Base-by-base conservation (phyloP, 2,888 invertebrate genomes). In the Bedellia somnulentella region DNA sequence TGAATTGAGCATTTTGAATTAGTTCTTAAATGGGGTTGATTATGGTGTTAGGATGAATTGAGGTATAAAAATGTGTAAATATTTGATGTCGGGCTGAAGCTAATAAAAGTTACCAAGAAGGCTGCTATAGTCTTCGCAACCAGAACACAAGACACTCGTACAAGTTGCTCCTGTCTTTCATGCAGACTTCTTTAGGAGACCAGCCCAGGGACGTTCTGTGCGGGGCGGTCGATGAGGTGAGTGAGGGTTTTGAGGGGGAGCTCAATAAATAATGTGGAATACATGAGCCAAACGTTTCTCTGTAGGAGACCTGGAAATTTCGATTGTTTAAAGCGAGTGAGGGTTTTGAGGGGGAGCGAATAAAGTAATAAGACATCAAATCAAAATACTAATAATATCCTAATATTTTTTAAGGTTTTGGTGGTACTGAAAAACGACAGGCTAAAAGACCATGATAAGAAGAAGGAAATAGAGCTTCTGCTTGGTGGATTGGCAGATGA, bases 191-290 rank as follows among this genome's bases (percentile, higher is more conserved):
- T 1, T 78, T 99, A 0, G 97, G 98, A 1, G 99, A 99, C 73
- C 87, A 97, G 76, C 96, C 98, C 0, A 78, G 96, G 32, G 98
- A 99, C 60, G 90, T 99, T 40, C 64, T 99, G 15, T 97, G 97
- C 56, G 99, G 98, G 17, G 97, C 99, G 5, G 98, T 97, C n/a
- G 99, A 99, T 73, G 99, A 99, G 81, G 94, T 99, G 31, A 33
- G 47, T 17, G n/a, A 10, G 3, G 9, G 11, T 3, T 10, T 10
- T 11, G 10, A 15, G 15, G 6, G 16, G 25, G 2, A 9, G 8
- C 23, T 12, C 8, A 22, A 8, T 4, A 14, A 9, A n/a, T n/a
- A n/a, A n/a, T n/a, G n/a, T n/a, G n/a, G n/a, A n/a, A n/a, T n/a
- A n/a, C n/a, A n/a, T n/a, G n/a, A n/a, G n/a, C n/a, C n/a, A n/a